Percentiles rank a stretch among this genome's conserved stretches.
Evolutionary conservation across 2,113 vertebrate species (phyloP).

Genomic region (Notechis scutatus): DNA sequence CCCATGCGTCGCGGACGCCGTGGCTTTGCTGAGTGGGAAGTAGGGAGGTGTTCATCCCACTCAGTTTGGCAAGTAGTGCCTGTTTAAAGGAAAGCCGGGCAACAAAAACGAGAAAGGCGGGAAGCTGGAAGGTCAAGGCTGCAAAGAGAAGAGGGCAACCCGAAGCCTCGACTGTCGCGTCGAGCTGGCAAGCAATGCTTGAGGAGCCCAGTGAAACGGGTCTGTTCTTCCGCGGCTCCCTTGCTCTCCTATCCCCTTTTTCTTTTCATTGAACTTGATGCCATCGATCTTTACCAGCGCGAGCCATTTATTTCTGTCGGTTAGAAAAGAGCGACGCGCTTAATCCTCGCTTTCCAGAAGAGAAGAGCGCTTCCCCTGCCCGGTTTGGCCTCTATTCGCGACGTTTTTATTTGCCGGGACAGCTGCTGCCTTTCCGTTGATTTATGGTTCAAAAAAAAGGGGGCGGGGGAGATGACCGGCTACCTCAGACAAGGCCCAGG

Average conservation of each 20-base stretch:
- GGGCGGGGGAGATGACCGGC: neutral
- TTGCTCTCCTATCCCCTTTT: neutral
- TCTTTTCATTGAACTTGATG: neutral
- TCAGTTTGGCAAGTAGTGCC: neutral
- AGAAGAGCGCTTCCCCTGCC: accelerated
- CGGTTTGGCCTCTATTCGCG: neutral
- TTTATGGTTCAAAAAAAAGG: neutral
- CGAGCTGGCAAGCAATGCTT: neutral
- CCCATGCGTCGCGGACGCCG: neutral
- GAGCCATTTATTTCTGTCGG: neutral
- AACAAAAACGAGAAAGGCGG: neutral
- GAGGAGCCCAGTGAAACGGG: neutral
- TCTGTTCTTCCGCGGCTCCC: neutral
- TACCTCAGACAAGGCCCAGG: neutral
- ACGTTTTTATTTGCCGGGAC: neutral
- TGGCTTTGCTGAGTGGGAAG: neutral
- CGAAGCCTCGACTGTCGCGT: neutral
- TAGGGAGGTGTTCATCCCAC: neutral
- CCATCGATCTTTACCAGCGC: no score
- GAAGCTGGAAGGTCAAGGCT: neutral
- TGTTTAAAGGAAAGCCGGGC: neutral
- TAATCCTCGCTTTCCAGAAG: neutral
- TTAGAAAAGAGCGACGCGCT: neutral
- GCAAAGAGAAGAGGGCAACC: neutral
- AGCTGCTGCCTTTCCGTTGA: neutral